A percentile compares a stretch with the other conserved stretches of the same genome.
Evolutionary conservation across 1,140 invertebrate species (phyloP).

Genomic region (Venturia canescens): DNA sequence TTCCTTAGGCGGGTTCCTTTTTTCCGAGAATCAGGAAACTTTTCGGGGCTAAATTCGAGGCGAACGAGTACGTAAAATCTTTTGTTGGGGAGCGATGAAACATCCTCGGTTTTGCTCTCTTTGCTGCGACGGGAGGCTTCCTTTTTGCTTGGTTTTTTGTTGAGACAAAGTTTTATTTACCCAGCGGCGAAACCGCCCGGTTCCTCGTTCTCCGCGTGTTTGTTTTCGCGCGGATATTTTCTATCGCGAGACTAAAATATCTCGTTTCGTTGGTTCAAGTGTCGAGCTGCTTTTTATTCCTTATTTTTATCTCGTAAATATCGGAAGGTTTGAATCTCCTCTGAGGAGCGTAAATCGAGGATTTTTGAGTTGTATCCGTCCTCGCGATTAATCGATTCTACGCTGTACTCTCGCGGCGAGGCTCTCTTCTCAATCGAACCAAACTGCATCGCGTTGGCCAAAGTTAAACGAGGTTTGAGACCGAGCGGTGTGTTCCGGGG

Average conservation of each 20-base stretch:
- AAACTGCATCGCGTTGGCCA: too few species aligned
- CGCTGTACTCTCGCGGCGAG: background rate
- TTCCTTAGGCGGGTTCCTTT: background rate
- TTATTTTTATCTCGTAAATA: too few species aligned
- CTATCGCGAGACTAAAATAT: slow-evolving; percentile 2
- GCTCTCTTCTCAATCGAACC: too few species aligned
- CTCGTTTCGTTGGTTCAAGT: background rate
- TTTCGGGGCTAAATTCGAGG: background rate
- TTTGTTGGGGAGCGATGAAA: background rate
- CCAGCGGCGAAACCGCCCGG: background rate
- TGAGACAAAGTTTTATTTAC: background rate
- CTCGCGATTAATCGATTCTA: too few species aligned
- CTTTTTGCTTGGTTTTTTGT: background rate
- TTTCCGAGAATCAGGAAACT: background rate
- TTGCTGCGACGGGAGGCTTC: background rate
- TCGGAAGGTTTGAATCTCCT: background rate
- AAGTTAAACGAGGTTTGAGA: background rate
- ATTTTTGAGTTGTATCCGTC: background rate
- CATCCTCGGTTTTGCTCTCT: background rate
- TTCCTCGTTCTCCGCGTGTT: background rate
- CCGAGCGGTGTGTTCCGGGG: background rate
- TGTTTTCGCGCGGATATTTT: background rate
- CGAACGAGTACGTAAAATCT: background rate
- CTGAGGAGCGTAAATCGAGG: too few species aligned
- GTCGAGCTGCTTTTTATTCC: background rate